Evolutionary conservation across 2,888 invertebrate species (phyloP), one percentile per base, ranked within the genome.

Genomic region (Steinernema carpocapsae): DNA sequence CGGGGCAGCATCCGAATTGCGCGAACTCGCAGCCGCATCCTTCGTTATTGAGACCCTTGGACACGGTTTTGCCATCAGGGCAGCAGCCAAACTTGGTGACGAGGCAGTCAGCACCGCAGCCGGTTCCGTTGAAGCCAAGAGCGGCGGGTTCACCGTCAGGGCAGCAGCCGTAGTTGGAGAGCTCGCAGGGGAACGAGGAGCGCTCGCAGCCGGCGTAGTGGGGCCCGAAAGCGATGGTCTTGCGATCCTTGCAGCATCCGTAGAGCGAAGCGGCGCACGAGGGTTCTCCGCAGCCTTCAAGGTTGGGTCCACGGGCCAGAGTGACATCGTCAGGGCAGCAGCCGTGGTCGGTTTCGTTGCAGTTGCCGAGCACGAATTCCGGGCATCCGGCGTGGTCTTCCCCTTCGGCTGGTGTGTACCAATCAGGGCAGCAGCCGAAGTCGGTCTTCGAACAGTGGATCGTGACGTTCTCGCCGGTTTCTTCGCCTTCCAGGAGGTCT

Each of bases 321-420:
- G 92, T 91, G 83, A 93, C 91, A 86, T 94, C 93, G 87, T 97
- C 95, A 0, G 93, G 93, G 84, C 96, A 97, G 88, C 96, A 97
- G n/a, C 94, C 94, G 87, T 90, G 93, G 2, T 90, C 89, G 1
- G 91, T 90, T 22, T 82, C 32, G 91, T 90, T 85, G 79, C 89
- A 89, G 46, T 1, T 51, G 80, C 82, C 87, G 45, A 83, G 81
- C 14, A 79, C 80, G 76, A 84, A 85, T 45, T 77, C 74, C 22
- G 82, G 83, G 74, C 87, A 87, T 72, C 87, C 87, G 43, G 80
- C 82, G 74, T 83, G 81, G 76, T 81, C 74, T 56, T 81, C 78
- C 74, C 88, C 87, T 26, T 78, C 76, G n/a, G 88, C 87, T 6
- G 85, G 76, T 24, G 88, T 87, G 79, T 78, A 85, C 85, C 87